Conservation (phyloP, 1,140 invertebrate genomes). For the Leptinotarsa texana region DNA sequence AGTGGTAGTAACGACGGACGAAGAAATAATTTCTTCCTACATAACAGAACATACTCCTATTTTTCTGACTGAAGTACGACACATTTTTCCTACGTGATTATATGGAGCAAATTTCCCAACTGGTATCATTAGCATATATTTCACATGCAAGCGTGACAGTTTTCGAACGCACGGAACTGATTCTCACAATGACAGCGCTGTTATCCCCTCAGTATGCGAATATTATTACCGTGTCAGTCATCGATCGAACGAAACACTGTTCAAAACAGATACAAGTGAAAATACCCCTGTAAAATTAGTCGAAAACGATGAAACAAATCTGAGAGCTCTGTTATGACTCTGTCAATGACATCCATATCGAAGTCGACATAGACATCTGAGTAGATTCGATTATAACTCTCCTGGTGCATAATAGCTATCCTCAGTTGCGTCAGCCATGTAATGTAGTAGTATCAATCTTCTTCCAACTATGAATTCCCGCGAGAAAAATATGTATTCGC, state of each 20-base stretch:
- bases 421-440: too few species aligned
- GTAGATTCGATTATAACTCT: too few species aligned
- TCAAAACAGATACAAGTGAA: neutral
- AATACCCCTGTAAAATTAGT: neutral
- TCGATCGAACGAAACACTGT: neutral
- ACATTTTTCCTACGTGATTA: neutral
- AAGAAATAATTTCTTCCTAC: neutral
- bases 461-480: too few species aligned
- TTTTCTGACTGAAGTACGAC: neutral
- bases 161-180: neutral
- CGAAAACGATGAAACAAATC: too few species aligned
- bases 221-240: neutral
- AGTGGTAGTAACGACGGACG: neutral
- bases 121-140: conserved; percentile 6
- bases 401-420: too few species aligned
- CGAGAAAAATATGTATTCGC: too few species aligned
- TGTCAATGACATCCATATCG: too few species aligned
- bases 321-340: too few species aligned
- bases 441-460: too few species aligned
- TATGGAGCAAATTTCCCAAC: neutral
- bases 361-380: too few species aligned
- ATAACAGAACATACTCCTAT: neutral
- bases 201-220: neutral
- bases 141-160: neutral
- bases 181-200: conserved; percentile 1